Evolutionary conservation across 2,113 vertebrate genomes (phyloP).

Genomic region (Steatornis caripensis): DNA sequence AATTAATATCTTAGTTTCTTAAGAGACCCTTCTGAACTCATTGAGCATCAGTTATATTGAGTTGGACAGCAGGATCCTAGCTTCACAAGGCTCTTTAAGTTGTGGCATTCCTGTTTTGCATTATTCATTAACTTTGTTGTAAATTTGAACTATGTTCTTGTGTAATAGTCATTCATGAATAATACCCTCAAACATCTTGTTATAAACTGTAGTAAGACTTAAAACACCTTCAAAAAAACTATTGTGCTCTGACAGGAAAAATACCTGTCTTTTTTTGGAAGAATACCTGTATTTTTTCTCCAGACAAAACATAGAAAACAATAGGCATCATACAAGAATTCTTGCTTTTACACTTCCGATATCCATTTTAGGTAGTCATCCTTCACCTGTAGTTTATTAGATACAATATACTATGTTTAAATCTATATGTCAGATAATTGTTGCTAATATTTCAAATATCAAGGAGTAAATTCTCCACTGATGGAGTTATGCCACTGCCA

Average conservation of each 20-base stretch:
- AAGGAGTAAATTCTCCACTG: background rate
- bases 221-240: background rate
- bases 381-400: background rate
- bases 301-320: background rate
- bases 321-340: background rate
- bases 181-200: background rate
- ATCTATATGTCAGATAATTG: background rate
- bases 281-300: background rate
- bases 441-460: background rate
- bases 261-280: background rate
- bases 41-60: background rate
- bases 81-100: background rate
- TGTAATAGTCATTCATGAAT: background rate
- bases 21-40: background rate
- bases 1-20: background rate
- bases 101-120: background rate
- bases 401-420: background rate
- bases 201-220: background rate
- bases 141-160: background rate
- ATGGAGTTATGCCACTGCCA: background rate
- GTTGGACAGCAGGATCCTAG: background rate
- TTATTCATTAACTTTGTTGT: background rate
- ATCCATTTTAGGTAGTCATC: background rate
- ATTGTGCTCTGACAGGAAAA: background rate
- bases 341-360: background rate